These are phyloP conservation scores for Tortricodes alternella DNA, from an alignment of 2,888 invertebrate species.

Conservation along the genomic window DNA sequence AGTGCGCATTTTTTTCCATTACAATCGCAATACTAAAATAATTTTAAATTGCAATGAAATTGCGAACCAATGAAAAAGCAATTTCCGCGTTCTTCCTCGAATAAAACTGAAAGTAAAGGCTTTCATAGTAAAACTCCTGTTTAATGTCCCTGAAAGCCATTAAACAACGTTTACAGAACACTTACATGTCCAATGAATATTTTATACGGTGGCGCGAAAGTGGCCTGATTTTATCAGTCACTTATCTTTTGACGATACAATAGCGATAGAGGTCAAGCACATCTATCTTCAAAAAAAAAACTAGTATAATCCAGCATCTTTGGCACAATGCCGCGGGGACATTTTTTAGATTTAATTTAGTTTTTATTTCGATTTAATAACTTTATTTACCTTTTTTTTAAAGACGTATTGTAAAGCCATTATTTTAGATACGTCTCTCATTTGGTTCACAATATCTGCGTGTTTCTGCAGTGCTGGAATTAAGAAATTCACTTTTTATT, in stretches of 20 bases:
- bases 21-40: conserved; percentile 13
- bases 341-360: too few relatives aligned
- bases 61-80: conserved; percentile 63
- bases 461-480: too few relatives aligned
- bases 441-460: too few relatives aligned
- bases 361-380: too few relatives aligned
- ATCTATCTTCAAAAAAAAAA: too few relatives aligned
- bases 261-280: neutral
- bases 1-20: neutral
- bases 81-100: conserved; percentile 45
- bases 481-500: too few relatives aligned
- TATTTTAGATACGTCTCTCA: too few relatives aligned
- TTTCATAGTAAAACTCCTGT: conserved; percentile 42
- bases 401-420: too few relatives aligned
- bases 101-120: conserved; percentile 48
- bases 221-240: conserved; percentile 18
- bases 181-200: conserved; percentile 58
- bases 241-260: neutral
- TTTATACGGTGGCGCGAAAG: conserved; percentile 15
- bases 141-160: conserved; percentile 53
- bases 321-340: too few relatives aligned
- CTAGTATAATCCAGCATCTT: too few relatives aligned
- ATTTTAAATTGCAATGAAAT: conserved; percentile 32
- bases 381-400: too few relatives aligned
- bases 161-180: conserved; percentile 55